Percentiles rank a stretch among this genome's conserved stretches.
phyloP scores from a whole-genome alignment of 2,113 vertebrate genomes.

The Salminus brasiliensis region DNA sequence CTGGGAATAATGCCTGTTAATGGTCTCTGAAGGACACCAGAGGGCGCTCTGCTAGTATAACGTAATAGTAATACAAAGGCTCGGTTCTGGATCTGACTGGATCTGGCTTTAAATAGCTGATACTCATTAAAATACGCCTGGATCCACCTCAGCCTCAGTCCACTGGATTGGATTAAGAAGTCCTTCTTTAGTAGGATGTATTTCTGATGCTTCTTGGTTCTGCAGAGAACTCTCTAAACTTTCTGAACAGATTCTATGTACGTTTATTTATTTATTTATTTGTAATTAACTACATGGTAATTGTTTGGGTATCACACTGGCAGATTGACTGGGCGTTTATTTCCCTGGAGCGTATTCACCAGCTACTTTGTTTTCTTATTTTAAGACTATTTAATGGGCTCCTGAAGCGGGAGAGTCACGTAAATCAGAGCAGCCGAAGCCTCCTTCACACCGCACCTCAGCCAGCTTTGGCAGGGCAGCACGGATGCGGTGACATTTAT shows the following conservation, averaged over 20 bases:
- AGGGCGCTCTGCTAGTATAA: too few species aligned
- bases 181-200: too few species aligned
- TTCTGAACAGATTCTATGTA: neutral
- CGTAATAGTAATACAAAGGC: too few species aligned
- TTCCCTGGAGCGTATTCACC: neutral
- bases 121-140: too few species aligned
- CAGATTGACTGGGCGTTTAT: neutral
- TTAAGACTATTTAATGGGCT: conserved; percentile 10
- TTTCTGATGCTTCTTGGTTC: too few species aligned
- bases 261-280: neutral
- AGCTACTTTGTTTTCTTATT: neutral
- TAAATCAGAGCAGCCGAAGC: neutral
- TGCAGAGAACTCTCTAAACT: neutral
- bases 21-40: too few species aligned
- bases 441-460: neutral
- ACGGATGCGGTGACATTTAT: conserved; percentile 13
- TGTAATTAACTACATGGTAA: neutral
- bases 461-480: neutral
- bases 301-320: neutral
- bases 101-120: too few species aligned
- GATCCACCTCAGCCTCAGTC: too few species aligned
- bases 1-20: too few species aligned
- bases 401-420: neutral
- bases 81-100: too few species aligned
- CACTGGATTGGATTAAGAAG: too few species aligned